These are phyloP conservation scores for Eueremaeus valkanovi DNA, from an alignment of 2,888 invertebrate genomes.

Conservation along the genomic window DNA sequence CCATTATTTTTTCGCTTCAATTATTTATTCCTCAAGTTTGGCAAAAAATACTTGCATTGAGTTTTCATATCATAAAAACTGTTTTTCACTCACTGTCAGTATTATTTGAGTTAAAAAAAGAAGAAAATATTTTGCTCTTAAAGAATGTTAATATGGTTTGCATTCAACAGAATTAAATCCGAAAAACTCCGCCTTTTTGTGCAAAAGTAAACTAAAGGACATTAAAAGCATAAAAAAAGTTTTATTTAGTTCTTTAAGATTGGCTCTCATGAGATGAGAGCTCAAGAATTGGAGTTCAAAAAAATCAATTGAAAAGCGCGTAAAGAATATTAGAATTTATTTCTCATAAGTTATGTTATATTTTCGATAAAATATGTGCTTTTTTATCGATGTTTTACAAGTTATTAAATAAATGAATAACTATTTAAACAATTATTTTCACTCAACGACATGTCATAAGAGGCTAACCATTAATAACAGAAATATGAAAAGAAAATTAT, in stretches of 20 bases:
- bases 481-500: neutral
- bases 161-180: neutral
- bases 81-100: no score
- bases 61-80: no score
- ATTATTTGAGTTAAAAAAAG: neutral
- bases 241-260: conserved; percentile 8
- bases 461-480: neutral
- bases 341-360: no score
- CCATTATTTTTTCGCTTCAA: neutral
- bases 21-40: no score
- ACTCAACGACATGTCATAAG: neutral
- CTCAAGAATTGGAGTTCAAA: neutral
- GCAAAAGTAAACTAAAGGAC: conserved; percentile 6
- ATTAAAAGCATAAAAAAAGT: neutral
- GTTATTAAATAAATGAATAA: neutral
- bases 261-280: neutral
- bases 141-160: conserved; percentile 1
- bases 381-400: neutral
- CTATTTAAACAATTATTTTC: neutral
- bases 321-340: no score
- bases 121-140: neutral
- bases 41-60: no score
- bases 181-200: neutral
- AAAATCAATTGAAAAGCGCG: no score
- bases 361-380: neutral